These are phyloP conservation scores for Biston betularia DNA, from an alignment of 2,888 invertebrate genomes.

Conservation along the genomic window DNA sequence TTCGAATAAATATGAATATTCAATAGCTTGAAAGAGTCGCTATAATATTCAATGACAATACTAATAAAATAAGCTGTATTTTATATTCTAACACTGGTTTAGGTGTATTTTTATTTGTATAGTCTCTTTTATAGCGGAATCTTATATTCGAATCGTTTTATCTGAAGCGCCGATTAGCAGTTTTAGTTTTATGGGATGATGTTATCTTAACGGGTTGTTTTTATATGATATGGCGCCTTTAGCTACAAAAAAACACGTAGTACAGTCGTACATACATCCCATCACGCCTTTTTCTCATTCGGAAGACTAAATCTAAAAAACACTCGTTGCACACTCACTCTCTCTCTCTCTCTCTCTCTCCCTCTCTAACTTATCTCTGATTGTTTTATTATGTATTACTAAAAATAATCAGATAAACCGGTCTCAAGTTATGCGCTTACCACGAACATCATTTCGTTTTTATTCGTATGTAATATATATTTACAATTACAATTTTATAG, in stretches of 20 bases:
- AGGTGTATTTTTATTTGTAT: constrained; percentile 23
- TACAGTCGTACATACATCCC: no score
- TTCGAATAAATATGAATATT: constrained; percentile 43
- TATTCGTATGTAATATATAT: no score
- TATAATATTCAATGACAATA: constrained; percentile 35
- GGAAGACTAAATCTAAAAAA: no score
- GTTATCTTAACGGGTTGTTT: constrained; percentile 22
- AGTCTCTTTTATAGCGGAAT: constrained; percentile 24
- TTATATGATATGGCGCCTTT: constrained; percentile 20
- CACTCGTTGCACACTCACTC: no score
- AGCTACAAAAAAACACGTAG: background rate
- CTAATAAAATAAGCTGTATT: constrained; percentile 33
- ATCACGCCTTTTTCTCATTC: no score
- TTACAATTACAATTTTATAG: no score
- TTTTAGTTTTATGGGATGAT: constrained; percentile 14
- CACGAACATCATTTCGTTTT: no score
- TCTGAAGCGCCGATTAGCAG: constrained; percentile 25
- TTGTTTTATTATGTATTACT: no score
- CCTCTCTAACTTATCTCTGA: no score
- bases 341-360: no score
- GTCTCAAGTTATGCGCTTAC: no score
- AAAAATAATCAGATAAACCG: no score
- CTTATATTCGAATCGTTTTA: constrained; percentile 15
- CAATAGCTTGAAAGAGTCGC: constrained; percentile 37
- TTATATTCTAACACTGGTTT: constrained; percentile 14